phyloP scores from a whole-genome alignment of 2,888 invertebrate genomes.

The Andrena minutula region DNA sequence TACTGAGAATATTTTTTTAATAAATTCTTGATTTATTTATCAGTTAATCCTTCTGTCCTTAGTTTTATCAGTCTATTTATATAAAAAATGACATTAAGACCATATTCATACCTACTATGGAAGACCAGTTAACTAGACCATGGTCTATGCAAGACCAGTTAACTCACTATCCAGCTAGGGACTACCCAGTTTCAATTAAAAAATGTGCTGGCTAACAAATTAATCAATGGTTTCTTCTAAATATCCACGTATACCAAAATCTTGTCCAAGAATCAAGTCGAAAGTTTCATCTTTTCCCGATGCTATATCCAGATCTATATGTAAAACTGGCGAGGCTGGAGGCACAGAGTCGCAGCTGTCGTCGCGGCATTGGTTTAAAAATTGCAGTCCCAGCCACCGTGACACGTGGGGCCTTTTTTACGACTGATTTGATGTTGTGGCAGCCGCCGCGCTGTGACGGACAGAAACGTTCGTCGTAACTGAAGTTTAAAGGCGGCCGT shows the following conservation, averaged over 20 bases:
- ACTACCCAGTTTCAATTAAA: background rate
- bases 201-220: background rate
- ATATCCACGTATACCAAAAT: background rate
- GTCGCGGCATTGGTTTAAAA: slow-evolving; percentile 47
- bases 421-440: slow-evolving; percentile 40
- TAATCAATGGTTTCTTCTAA: background rate
- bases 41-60: too few relatives aligned
- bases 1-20: too few relatives aligned
- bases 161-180: too few relatives aligned
- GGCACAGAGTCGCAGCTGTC: slow-evolving; percentile 25
- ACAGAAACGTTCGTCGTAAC: slow-evolving; percentile 41
- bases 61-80: too few relatives aligned
- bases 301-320: slow-evolving; percentile 5
- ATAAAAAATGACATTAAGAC: too few relatives aligned
- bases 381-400: slow-evolving; percentile 24
- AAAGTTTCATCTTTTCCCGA: background rate
- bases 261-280: background rate
- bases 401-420: slow-evolving; percentile 47
- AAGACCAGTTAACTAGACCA: too few relatives aligned
- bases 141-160: too few relatives aligned
- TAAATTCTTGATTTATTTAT: too few relatives aligned
- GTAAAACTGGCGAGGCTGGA: slow-evolving; percentile 1
- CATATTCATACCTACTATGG: too few relatives aligned
- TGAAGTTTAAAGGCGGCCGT: slow-evolving; percentile 53
- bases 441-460: slow-evolving; percentile 22